Percentiles rank a stretch among this genome's conserved stretches.
Conservation (phyloP, 2,888 invertebrate species). For the Lycia hirtaria region DNA sequence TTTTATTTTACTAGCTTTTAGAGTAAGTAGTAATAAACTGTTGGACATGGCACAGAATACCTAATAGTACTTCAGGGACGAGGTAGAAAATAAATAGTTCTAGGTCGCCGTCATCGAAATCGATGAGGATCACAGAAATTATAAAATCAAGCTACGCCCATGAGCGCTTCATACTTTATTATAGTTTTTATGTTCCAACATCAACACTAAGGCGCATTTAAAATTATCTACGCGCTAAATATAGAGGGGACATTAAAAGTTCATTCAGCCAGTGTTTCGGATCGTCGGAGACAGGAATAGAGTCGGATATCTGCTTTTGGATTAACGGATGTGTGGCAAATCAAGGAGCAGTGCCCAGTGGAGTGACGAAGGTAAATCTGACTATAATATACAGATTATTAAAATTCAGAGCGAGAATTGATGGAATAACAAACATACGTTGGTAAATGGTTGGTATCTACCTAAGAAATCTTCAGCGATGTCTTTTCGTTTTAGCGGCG, state of each 20-base stretch:
- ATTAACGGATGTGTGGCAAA: constrained; percentile 45
- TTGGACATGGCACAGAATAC: no score
- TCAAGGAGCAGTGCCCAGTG: constrained; percentile 5
- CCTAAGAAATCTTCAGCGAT: no score
- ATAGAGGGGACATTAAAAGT: constrained; percentile 49
- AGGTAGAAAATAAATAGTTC: no score
- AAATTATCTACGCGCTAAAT: constrained; percentile 45
- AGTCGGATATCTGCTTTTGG: constrained; percentile 48
- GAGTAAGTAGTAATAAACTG: no score
- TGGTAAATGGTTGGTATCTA: no score
- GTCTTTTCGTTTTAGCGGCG: no score
- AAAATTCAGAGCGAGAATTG: no score
- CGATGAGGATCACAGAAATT: no score
- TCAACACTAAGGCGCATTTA: constrained; percentile 41
- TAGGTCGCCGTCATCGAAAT: no score
- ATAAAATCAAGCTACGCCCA: not conserved
- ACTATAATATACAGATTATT: not conserved
- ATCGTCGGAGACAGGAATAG: constrained; percentile 48
- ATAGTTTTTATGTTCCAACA: constrained; percentile 28
- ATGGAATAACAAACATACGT: no score
- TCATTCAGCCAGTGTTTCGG: constrained; percentile 47
- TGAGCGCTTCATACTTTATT: not conserved
- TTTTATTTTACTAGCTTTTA: no score
- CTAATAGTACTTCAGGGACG: no score
- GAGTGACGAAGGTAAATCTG: not conserved